These are phyloP conservation scores for Ladona fulva DNA, from an alignment of 1,140 invertebrate species.

Conservation along the genomic window DNA sequence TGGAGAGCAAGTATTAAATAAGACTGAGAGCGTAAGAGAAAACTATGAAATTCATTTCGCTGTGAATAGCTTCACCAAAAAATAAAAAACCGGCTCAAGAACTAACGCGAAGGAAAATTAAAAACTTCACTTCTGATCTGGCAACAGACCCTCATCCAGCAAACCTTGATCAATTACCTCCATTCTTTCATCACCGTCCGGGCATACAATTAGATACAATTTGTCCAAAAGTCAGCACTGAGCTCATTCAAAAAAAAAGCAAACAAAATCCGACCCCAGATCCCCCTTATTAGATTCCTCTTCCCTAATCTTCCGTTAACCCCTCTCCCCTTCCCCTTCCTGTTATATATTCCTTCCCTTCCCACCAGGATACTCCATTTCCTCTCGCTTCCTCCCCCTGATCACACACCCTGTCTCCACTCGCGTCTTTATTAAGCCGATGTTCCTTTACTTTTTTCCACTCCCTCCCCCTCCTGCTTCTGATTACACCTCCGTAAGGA, in stretches of 20 bases:
- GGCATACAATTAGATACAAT: neutral
- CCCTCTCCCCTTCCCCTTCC: neutral
- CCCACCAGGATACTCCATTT: neutral
- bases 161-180: too few relatives aligned
- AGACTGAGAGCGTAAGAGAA: too few relatives aligned
- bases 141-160: too few relatives aligned
- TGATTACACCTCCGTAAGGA: neutral
- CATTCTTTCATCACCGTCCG: too few relatives aligned
- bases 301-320: neutral
- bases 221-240: neutral
- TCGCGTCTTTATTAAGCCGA: neutral
- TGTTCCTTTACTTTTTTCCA: neutral
- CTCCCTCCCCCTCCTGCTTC: neutral
- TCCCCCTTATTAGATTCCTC: neutral
- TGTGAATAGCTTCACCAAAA: too few relatives aligned
- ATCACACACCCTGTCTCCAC: neutral
- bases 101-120: too few relatives aligned
- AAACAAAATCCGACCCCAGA: neutral
- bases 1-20: too few relatives aligned
- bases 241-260: neutral
- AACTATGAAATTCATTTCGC: too few relatives aligned
- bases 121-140: too few relatives aligned
- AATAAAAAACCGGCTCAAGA: too few relatives aligned
- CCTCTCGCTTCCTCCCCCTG: neutral
- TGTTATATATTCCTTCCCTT: neutral